Conservation (phyloP, 2,888 invertebrate genomes). For the Diaphora mendica region DNA sequence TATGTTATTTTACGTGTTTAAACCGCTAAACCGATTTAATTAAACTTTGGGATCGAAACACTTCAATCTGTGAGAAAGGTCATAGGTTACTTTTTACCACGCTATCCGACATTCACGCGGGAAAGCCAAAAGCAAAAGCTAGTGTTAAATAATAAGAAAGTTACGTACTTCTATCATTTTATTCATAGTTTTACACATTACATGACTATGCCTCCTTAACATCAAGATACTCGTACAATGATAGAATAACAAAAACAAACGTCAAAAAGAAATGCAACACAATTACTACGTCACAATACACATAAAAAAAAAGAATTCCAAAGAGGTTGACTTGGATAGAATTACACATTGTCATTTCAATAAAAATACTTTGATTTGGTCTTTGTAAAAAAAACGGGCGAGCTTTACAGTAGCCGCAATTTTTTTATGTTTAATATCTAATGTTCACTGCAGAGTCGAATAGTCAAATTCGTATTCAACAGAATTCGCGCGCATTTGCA, state of each 20-base stretch:
- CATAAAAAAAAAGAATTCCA: slow-evolving; percentile 28
- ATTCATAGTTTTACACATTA: slow-evolving; percentile 74
- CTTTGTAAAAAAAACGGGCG: background rate
- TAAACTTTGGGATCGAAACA: too few relatives aligned
- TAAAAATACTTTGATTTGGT: slow-evolving; percentile 28
- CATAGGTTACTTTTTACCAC: too few relatives aligned
- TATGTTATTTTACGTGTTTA: too few relatives aligned
- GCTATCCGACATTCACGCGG: too few relatives aligned
- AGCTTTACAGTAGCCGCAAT: too few relatives aligned
- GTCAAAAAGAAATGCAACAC: slow-evolving; percentile 60
- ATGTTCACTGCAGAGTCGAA: too few relatives aligned
- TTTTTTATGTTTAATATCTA: too few relatives aligned
- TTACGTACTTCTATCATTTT: slow-evolving; percentile 60
- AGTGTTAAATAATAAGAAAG: background rate
- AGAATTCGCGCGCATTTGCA: too few relatives aligned
- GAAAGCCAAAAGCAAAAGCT: too few relatives aligned
- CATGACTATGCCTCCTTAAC: slow-evolving; percentile 65
- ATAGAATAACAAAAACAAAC: slow-evolving; percentile 65
- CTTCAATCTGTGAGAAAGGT: too few relatives aligned
- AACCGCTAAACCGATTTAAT: background rate
- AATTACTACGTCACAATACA: slow-evolving; percentile 50
- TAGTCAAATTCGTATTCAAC: too few relatives aligned
- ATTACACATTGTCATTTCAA: slow-evolving; percentile 30
- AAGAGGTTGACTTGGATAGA: slow-evolving; percentile 15
- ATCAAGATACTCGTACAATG: slow-evolving; percentile 58